Conservation (phyloP, 2,797 vertebrate genomes). For the Paguma larvata region DNA sequence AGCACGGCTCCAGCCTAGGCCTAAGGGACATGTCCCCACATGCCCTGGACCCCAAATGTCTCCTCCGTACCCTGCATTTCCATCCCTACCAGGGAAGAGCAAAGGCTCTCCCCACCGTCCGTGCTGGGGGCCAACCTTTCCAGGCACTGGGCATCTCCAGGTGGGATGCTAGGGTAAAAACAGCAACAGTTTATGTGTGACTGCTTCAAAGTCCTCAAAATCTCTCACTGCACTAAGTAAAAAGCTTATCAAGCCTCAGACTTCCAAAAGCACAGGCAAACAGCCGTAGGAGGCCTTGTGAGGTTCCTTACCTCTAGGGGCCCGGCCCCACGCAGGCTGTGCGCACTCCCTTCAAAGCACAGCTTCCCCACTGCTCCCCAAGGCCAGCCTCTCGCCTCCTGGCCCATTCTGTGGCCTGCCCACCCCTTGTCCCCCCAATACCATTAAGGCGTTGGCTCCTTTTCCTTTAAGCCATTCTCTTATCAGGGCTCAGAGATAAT, state of each 20-base stretch:
- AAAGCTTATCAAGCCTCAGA: slow-evolving; percentile 36
- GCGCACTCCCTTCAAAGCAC: slow-evolving; percentile 9
- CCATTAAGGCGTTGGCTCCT: slow-evolving; percentile 48
- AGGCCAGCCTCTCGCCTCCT: not conserved
- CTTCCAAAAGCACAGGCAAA: not conserved
- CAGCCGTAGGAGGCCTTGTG: not conserved
- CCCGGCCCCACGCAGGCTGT: not conserved
- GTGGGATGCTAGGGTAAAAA: not conserved
- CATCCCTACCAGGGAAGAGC: not conserved
- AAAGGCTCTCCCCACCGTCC: not conserved
- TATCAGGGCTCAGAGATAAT: slow-evolving; percentile 76
- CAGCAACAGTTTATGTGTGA: not conserved
- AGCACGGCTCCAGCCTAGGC: not conserved
- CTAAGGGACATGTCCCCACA: not conserved
- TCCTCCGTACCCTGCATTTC: fast-evolving
- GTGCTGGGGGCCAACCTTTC: not conserved
- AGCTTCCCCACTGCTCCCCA: not conserved
- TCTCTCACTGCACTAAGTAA: not conserved
- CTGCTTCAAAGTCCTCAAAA: not conserved
- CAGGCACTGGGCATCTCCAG: not conserved
- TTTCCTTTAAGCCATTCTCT: slow-evolving; percentile 72
- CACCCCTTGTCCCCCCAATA: not conserved
- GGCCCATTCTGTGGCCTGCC: slow-evolving; percentile 37
- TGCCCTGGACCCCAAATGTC: not conserved
- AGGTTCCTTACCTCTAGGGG: not conserved